Base-by-base conservation (phyloP, 2,113 vertebrate genomes). In the Ameiurus melas region DNA sequence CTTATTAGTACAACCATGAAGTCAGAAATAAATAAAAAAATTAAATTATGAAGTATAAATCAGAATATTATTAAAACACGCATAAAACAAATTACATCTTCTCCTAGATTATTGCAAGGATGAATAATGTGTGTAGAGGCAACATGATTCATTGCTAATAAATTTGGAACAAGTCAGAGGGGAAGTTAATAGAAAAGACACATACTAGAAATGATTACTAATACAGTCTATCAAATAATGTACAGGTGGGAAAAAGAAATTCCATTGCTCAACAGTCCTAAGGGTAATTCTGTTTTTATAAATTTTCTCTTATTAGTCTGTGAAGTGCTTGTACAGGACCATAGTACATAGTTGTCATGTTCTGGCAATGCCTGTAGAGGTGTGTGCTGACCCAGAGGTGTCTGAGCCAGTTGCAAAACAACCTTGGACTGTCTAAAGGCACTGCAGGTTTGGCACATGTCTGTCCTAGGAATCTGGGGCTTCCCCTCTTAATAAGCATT, bases 91-190 rank as follows among this genome's bases (percentile, higher is more conserved):
- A 86, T 47, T n/a, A 3, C 71, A 27, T 20, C 22, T n/a, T 78
- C 25, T 30, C 3, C 12, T 19, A 43, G 55, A 43, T 36, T 39
- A 77, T 30, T 57, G 27, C 25, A 66, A 73, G 17, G 43, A 71
- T 43, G 77, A 84, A 80, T 39, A 86, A 86, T n/a, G 1, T 39
- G 47, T 66, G 13, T 60, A 86, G 19, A 58, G 43, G 85, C 53
- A 90, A 85, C 71, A 89, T 89, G 91, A 93, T 90, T 90, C 89
- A 88, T 88, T 85, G 73, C 39, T 86, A 68, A 90, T 93, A 92
- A 89, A 94, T 91, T 39, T 89, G 30, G 27, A 53, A 19, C 22
- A 30, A 60, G 30, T n/a, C 33, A 85, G 77, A 88, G 71, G 66
- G 89, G 51, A 71, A 84, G 64, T 82, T 58, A 33, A 68, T 75